A percentile compares a stretch with the other conserved stretches of the same genome.
Conservation (phyloP, 2,797 vertebrate genomes). For the Loris lydekkerianus region DNA sequence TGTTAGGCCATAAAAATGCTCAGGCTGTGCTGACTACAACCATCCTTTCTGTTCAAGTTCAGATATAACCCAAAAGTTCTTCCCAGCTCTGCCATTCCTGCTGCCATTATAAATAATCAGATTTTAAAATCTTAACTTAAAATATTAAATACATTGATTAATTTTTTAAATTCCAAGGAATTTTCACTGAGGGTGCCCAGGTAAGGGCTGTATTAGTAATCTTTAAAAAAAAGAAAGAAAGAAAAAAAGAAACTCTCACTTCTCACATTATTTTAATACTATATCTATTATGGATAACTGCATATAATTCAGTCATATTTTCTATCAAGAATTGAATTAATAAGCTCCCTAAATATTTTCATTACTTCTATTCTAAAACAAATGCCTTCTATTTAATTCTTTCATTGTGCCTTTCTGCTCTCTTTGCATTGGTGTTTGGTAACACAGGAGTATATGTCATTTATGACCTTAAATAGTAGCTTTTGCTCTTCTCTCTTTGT, state of each 20-base stretch:
- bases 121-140: background rate
- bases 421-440: background rate
- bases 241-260: background rate
- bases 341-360: background rate
- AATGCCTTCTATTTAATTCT: background rate
- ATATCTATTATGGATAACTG: background rate
- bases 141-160: background rate
- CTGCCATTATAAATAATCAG: background rate
- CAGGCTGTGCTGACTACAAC: background rate
- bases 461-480: background rate
- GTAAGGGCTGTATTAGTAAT: background rate
- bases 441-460: background rate
- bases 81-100: background rate
- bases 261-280: background rate
- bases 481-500: background rate
- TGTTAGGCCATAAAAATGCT: background rate
- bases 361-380: background rate
- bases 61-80: background rate
- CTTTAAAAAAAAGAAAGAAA: background rate
- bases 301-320: background rate
- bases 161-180: background rate
- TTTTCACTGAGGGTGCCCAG: background rate
- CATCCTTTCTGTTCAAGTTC: background rate
- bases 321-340: background rate
- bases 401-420: background rate